These are phyloP conservation scores for Heterocephalus glaber DNA, from an alignment of 2,113 vertebrate genomes.

Conservation along the genomic window DNA sequence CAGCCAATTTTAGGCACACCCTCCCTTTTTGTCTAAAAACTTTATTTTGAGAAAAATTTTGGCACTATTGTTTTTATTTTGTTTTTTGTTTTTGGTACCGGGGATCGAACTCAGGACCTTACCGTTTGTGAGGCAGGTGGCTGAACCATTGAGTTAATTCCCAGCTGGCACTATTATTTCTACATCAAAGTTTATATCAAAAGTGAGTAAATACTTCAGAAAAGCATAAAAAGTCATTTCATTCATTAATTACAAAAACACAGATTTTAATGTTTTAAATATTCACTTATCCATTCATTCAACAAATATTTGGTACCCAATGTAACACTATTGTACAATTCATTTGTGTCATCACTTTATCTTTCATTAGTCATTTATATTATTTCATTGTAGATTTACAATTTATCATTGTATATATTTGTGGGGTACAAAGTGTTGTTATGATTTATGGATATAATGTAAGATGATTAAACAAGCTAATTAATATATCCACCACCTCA, in stretches of 20 bases:
- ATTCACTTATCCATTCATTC: background rate
- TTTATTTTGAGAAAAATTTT: slow-evolving; percentile 4
- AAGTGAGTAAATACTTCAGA: slow-evolving; percentile 29
- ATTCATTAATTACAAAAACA: background rate
- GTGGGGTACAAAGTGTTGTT: background rate
- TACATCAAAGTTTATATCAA: background rate
- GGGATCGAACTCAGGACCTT: no score
- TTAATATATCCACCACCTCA: background rate
- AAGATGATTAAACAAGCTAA: background rate
- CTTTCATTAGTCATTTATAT: background rate
- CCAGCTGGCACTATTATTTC: no score
- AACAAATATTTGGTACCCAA: background rate
- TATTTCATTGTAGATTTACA: background rate
- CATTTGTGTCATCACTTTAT: background rate
- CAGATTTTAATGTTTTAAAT: slow-evolving; percentile 38
- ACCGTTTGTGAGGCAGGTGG: no score
- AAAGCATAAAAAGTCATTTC: slow-evolving; percentile 20
- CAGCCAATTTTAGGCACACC: background rate
- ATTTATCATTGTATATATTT: background rate
- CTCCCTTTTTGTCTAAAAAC: background rate
- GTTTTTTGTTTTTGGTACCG: no score
- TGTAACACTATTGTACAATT: background rate
- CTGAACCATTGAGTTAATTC: no score
- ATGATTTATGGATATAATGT: background rate
- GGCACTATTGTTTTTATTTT: background rate